These are phyloP conservation scores for Geodia barretti DNA, from an alignment of 37 sponge, comb jelly and placozoan species.

Conservation along the genomic window DNA sequence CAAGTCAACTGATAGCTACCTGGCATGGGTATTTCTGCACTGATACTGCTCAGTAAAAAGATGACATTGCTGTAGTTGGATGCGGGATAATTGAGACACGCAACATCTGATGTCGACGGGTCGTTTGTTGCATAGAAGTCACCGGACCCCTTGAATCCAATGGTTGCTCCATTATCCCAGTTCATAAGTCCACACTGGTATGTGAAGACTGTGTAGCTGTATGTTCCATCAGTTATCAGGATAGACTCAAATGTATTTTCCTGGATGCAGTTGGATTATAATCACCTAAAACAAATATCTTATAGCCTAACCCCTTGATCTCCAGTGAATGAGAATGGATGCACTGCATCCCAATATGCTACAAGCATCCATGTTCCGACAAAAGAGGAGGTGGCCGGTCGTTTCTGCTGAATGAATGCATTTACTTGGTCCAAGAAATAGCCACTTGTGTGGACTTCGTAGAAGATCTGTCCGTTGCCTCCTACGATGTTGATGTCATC, in stretches of 20 bases:
- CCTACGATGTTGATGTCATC: slow-evolving; percentile 48
- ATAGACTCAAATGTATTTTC: neutral
- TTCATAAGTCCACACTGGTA: neutral
- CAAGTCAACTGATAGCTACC: too few relatives aligned
- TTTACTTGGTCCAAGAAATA: slow-evolving; percentile 14
- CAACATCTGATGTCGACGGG: neutral
- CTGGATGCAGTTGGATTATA: neutral
- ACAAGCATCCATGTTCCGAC: slow-evolving; percentile 35
- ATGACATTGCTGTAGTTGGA: slow-evolving; percentile 5
- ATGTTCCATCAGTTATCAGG: neutral
- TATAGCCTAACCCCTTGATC: too few relatives aligned
- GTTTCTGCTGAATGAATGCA: slow-evolving; percentile 14
- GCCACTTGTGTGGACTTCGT: slow-evolving; percentile 27
- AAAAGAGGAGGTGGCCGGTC: neutral
- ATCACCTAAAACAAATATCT: too few relatives aligned
- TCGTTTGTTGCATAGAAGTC: neutral
- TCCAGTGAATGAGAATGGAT: neutral
- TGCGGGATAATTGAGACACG: neutral
- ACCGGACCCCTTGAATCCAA: neutral
- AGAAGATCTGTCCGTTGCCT: slow-evolving; percentile 39
- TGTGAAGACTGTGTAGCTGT: neutral
- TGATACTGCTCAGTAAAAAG: slow-evolving; percentile 8
- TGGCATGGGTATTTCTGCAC: neutral
- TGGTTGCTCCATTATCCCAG: neutral
- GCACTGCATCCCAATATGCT: slow-evolving; percentile 23